Percentiles rank a stretch among this genome's conserved stretches.
phyloP scores from a whole-genome alignment of 2,797 vertebrate species.

The Gastrophryne carolinensis region DNA sequence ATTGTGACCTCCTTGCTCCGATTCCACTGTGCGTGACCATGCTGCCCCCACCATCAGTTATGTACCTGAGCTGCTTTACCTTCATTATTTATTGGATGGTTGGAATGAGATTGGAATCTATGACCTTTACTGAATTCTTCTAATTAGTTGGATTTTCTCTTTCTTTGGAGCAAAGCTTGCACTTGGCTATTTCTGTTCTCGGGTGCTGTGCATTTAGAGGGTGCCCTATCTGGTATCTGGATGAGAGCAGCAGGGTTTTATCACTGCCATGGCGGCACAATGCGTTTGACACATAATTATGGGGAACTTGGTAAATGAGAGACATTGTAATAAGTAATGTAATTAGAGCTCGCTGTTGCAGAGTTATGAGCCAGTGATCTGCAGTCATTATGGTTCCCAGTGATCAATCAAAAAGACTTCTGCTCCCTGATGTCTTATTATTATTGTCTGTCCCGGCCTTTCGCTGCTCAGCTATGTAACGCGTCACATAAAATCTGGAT shows the following conservation, averaged over 20 bases:
- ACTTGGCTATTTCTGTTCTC: background rate
- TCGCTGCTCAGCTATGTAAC: background rate
- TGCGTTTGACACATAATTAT: slow-evolving; percentile 26
- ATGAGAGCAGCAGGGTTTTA: slow-evolving; percentile 13
- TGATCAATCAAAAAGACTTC: slow-evolving; percentile 24
- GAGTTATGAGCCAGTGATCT: slow-evolving; percentile 28
- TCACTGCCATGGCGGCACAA: slow-evolving; percentile 5
- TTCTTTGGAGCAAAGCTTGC: no score
- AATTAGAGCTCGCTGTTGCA: slow-evolving; percentile 18
- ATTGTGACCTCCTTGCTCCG: no score
- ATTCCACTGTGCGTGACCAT: no score
- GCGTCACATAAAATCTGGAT: background rate
- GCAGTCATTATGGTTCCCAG: slow-evolving; percentile 18
- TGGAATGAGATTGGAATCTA: no score
- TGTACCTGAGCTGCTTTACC: no score
- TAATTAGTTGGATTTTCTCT: no score
- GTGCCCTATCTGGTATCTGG: background rate
- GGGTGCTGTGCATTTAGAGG: no score
- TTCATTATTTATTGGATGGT: no score
- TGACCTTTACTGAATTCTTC: no score
- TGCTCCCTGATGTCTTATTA: slow-evolving; percentile 8
- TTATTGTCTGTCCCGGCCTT: slow-evolving; percentile 20
- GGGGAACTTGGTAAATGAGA: slow-evolving; percentile 15
- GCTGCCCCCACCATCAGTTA: no score
- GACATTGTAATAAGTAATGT: slow-evolving; percentile 25